Evolutionary conservation across 2,113 vertebrate species (phyloP), one percentile per base, ranked within the genome.

Genomic region (Vulpes vulpes): DNA sequence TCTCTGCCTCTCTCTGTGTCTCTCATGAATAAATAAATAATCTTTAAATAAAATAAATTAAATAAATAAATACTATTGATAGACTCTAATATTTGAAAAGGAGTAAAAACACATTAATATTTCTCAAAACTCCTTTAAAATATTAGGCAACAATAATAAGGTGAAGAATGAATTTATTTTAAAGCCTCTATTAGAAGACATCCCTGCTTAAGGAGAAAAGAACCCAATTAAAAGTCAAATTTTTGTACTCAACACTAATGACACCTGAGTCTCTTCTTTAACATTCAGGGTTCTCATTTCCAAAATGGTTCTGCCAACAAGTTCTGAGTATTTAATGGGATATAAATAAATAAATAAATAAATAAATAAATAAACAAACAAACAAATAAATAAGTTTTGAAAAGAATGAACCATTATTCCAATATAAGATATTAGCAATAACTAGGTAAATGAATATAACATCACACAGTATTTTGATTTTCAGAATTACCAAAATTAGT

Each of bases 121-220:
- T 76, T 95, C 91, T 84, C 51, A 95, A 89, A 96, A 86, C 19
- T 62, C 78, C 8, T 94, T 83, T 80, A 69, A 94, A 93, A 51
- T 71, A 51, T 62, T 94, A 93, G 38, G 27, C 5, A 91, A 65
- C 2, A 95, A 17, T 60, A 83, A 67, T 7, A 94, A 96, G 53
- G 64, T 71, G 35, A 80, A 82, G 27, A 89, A 69, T 4, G 6
- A 81, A 69, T 11, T 91, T 23, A 71, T 74, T 86, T 65, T 64
- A n/a, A 38, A 67, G 38, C 7, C 22, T 93, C 9, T 51, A 69
- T 81, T 14, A 94, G 4, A 95, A 89, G 27, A 84, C 3, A 78
- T 32, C 4, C 6, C n/a, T 89, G 64, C 16, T 89, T 92, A 92
- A n/a, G 65, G 30, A 94, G 11, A 92, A 92, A 95, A 92, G 5